Evolutionary conservation across 2,113 vertebrate genomes (phyloP), one percentile per base, ranked within the genome.

Genomic region (Microcebus ravelobensis): DNA sequence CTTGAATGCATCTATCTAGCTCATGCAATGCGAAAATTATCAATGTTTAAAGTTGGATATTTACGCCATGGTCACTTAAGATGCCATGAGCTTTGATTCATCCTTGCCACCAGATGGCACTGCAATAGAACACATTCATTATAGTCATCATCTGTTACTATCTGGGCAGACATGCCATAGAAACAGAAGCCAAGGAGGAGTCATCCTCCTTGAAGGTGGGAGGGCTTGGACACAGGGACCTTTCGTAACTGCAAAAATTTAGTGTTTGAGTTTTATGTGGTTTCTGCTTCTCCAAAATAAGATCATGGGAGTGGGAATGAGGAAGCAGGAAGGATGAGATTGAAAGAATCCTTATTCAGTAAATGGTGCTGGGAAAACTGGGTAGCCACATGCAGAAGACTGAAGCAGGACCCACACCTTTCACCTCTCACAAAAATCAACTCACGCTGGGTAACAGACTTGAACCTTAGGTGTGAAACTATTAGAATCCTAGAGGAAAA

Each of bases 71-170:
- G 95, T 80, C 86, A 87, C 95, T 74, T 96, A 36, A 36, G 86
- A 68, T 74, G 63, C 81, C 96, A 91, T 68, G 82, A 91, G 71
- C n/a, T 97, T 97, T 97, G 96, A 97, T 98, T 98, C 98, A 98
- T 98, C 98, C 98, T 98, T 97, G 95, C 97, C 98, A 98, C 98
- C 98, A 98, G 98, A 98, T 98, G 98, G 98, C 98, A 98, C 96
- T 98, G 96, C 97, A 98, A 97, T 97, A 98, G 98, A 98, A 98
- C 96, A 94, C 95, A 98, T 97, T 84, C 80, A 77, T 95, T 84
- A 25, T 15, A 27, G n/a, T 73, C 91, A 50, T 59, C 45, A n/a
- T 67, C 13, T 70, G 95, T 95, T 95, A 90, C 42, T 90, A 63
- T 96, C 97, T 96, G 95, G 96, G 91, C 92, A 94, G 39, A 90